A percentile compares a stretch with the other conserved stretches of the same genome.
These are phyloP conservation scores for Lophura nycthemera DNA, from an alignment of 2,113 vertebrate genomes.

Conservation along the genomic window DNA sequence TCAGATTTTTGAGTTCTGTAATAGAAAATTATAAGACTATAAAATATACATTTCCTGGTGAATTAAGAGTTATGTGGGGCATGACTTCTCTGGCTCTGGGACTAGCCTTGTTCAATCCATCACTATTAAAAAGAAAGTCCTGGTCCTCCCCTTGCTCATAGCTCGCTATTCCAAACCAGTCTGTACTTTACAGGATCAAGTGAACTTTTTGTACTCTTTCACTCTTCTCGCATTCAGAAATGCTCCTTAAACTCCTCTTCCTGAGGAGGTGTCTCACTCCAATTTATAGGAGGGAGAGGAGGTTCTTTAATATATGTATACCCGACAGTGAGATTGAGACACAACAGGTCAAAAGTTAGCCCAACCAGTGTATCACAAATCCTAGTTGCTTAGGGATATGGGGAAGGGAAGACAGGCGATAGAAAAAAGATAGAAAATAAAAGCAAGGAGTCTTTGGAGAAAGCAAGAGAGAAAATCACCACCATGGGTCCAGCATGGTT, in stretches of 20 bases:
- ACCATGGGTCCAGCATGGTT: no score
- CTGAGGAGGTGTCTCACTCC: not conserved
- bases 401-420: no score
- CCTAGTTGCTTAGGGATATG: no score
- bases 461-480: no score
- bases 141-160: not conserved
- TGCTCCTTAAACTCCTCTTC: conserved; percentile 19
- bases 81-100: not conserved
- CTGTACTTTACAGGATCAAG: not conserved
- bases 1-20: not conserved
- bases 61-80: not conserved
- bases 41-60: not conserved
- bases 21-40: not conserved
- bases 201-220: not conserved
- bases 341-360: no score
- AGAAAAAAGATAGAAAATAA: no score
- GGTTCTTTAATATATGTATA: no score
- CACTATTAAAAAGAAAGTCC: not conserved
- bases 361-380: no score
- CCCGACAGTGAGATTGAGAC: no score
- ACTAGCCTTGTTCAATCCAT: not conserved
- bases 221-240: not conserved
- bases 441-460: no score
- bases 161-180: not conserved
- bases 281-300: no score